These are phyloP conservation scores for Maccullochella peelii DNA, from an alignment of 2,113 vertebrate genomes.

Conservation along the genomic window DNA sequence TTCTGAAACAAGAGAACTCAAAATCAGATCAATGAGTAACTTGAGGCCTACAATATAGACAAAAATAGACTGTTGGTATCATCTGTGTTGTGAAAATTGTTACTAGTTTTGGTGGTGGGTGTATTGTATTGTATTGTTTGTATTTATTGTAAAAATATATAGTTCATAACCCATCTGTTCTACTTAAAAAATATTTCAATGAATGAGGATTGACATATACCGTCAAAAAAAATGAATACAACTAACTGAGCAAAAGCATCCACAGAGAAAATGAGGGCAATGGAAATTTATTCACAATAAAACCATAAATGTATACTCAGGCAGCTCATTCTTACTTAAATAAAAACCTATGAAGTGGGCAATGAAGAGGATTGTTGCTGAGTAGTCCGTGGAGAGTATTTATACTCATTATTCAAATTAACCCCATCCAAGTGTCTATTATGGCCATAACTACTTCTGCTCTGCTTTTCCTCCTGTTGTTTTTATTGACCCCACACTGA, in stretches of 20 bases:
- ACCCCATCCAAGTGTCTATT: conserved; percentile 71
- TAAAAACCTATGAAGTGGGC: conserved; percentile 61
- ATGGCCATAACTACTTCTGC: too few relatives aligned
- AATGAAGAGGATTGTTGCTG: conserved; percentile 58
- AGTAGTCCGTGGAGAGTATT: conserved; percentile 69
- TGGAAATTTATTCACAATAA: conserved; percentile 49
- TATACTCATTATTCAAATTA: conserved; percentile 80
- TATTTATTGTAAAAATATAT: conserved; percentile 14
- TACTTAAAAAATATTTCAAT: conserved; percentile 2
- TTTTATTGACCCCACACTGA: conserved; percentile 56
- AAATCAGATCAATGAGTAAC: conserved; percentile 80
- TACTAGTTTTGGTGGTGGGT: conserved; percentile 33
- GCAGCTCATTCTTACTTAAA: conserved; percentile 51
- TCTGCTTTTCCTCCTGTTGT: conserved; percentile 37
- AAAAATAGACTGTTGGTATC: conserved; percentile 70
- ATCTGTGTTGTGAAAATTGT: conserved; percentile 50
- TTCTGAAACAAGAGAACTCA: conserved; percentile 72
- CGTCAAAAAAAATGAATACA: conserved; percentile 10
- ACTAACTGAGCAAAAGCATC: conserved; percentile 17
- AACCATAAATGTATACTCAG: conserved; percentile 34
- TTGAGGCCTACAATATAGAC: conserved; percentile 70
- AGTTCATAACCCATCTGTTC: background rate
- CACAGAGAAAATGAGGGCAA: conserved; percentile 37
- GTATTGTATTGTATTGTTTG: conserved; percentile 18
- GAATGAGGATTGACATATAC: background rate